These are phyloP conservation scores for Xestia sexstrigata DNA, from an alignment of 2,888 invertebrate genomes.

Conservation along the genomic window DNA sequence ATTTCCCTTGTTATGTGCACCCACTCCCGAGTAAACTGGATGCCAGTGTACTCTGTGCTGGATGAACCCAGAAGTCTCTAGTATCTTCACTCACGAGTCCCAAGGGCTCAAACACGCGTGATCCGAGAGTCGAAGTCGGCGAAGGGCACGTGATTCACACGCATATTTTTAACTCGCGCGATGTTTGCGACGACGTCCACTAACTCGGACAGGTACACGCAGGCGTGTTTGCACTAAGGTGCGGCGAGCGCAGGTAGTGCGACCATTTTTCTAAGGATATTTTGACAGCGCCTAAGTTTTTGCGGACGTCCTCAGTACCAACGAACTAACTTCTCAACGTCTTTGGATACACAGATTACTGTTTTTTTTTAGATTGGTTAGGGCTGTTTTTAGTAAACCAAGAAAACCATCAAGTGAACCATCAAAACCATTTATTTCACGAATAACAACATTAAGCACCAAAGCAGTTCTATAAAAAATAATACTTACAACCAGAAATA, in stretches of 20 bases:
- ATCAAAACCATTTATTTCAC: conserved; percentile 61
- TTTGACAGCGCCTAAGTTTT: background rate
- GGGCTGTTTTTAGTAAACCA: background rate
- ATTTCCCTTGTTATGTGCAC: background rate
- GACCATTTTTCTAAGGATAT: background rate
- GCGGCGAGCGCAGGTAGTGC: background rate
- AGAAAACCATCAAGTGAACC: conserved; percentile 20
- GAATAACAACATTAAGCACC: conserved; percentile 61
- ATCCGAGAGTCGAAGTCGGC: background rate
- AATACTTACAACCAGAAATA: conserved; percentile 67
- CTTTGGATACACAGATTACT: background rate
- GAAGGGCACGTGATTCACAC: background rate
- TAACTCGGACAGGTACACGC: background rate
- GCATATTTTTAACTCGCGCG: background rate
- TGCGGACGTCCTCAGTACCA: background rate
- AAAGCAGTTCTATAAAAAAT: conserved; percentile 60
- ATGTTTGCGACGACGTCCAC: background rate
- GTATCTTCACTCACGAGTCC: background rate
- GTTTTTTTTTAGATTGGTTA: background rate
- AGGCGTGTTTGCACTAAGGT: background rate
- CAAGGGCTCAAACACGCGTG: background rate
- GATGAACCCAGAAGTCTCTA: background rate
- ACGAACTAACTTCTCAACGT: background rate
- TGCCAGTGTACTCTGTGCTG: too few relatives aligned
- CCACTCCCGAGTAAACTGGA: background rate